Base-by-base conservation (phyloP, 2,888 invertebrate genomes). In the Drosophila formosana region DNA sequence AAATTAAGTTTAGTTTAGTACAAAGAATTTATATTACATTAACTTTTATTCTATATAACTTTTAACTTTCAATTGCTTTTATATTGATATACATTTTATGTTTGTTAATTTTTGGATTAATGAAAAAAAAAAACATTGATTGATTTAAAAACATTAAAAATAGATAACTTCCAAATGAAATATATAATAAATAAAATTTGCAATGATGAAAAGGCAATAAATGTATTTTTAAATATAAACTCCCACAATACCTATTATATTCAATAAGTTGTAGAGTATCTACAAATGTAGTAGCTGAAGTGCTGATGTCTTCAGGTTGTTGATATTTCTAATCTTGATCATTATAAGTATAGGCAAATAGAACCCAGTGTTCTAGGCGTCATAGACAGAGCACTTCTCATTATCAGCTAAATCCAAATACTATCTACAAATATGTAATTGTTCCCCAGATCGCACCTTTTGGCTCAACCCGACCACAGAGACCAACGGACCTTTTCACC, bases 361-460 rank as follows among this genome's bases (percentile, higher is more conserved):
- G 57, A 50, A 50, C 8, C 60, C 43, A 37, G 43, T 64, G 60
- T 61, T 64, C 78, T 52, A 60, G 74, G 78, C 68, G 74, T 62
- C 49, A 73, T 65, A 62, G 52, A 53, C 49, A 53, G 32, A 47
- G 49, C 28, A n/a, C 51, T 69, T 60, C 53, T 69, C 62, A 83
- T 75, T 86, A 80, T 75, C 78, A 66, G 64, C 51, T 26, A 23
- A 49, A 61, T 50, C 47, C 71, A 64, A 77, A 73, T 69, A 79
- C 11, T 53, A 66, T 46, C 26, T 49, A 46, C 46, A 70, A 73
- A 83, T 73, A 80, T 53, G 52, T 66, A 78, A 68, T 75, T 64
- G 66, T 66, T 57, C n/a, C 23, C 46, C 43, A 47, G n/a, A 28
- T 57, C 57, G 66, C 65, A 30, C 25, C 50, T 41, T 51, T 55